Conservation (phyloP, 92 coral and sea anemone species). For the Zoanthus sociatus region DNA sequence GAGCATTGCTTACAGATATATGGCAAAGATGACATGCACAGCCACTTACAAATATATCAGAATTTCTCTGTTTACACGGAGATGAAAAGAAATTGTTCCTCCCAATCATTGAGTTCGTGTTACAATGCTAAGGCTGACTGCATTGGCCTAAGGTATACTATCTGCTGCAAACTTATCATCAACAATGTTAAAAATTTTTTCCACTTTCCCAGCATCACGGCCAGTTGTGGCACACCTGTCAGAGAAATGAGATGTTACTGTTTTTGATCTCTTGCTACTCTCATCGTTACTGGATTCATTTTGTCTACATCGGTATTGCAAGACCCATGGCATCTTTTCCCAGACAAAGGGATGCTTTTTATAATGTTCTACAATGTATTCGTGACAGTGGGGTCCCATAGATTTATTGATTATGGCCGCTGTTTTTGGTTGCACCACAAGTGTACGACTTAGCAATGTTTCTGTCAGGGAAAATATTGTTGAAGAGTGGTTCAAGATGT, state of each 20-base stretch:
- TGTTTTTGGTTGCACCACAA: conserved; percentile 53
- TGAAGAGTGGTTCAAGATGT: conserved; percentile 44
- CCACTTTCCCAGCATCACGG: conserved; percentile 60
- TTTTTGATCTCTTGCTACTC: conserved; percentile 41
- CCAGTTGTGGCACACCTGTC: conserved; percentile 66
- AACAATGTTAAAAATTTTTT: conserved; percentile 31
- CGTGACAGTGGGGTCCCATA: conserved; percentile 50
- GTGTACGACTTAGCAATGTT: conserved; percentile 52
- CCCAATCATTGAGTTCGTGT: conserved; percentile 59
- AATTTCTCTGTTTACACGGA: conserved; percentile 42
- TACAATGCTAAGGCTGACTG: conserved; percentile 45
- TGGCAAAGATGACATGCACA: conserved; percentile 52
- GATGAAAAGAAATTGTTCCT: conserved; percentile 46
- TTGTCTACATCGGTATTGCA: conserved; percentile 7
- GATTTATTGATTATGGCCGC: conserved; percentile 52
- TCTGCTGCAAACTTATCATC: conserved; percentile 32
- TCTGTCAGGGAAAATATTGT: conserved; percentile 38
- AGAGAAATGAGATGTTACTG: conserved; percentile 48
- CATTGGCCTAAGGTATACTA: conserved; percentile 35
- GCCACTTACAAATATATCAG: conserved; percentile 40
- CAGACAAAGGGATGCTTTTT: conserved; percentile 33
- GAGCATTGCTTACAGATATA: conserved; percentile 52
- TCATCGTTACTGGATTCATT: conserved; percentile 56
- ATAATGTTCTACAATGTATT: conserved; percentile 34
- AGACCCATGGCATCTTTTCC: neutral